Conservation (phyloP, 2,888 invertebrate species). For the Corbicula japonica region DNA sequence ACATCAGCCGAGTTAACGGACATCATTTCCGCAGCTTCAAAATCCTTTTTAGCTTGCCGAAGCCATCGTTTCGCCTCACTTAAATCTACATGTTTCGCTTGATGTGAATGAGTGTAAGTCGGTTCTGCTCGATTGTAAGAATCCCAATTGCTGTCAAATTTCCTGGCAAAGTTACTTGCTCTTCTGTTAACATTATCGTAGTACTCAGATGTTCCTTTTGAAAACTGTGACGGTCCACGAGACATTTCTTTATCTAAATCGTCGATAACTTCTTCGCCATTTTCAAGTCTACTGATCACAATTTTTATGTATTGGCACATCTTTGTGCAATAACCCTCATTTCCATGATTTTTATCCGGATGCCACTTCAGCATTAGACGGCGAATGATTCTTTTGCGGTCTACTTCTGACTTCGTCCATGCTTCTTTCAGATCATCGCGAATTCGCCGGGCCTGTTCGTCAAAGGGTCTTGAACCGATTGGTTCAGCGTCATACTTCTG, state of each 20-base stretch:
- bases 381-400: slow-evolving; percentile 52
- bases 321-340: slow-evolving; percentile 50
- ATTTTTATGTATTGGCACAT: slow-evolving; percentile 64
- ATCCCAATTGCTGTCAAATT: slow-evolving; percentile 24
- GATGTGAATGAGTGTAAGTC: slow-evolving; percentile 16
- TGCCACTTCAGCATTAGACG: slow-evolving; percentile 65
- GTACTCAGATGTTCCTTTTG: not conserved
- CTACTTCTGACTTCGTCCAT: slow-evolving; percentile 47
- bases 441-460: slow-evolving; percentile 38
- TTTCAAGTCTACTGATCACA: slow-evolving; percentile 49
- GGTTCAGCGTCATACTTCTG: slow-evolving; percentile 19
- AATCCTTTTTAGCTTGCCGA: slow-evolving; percentile 58
- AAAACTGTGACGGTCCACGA: not conserved
- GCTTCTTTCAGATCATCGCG: slow-evolving; percentile 46
- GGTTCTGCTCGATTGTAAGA: slow-evolving; percentile 17
- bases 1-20: slow-evolving; percentile 7
- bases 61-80: slow-evolving; percentile 61
- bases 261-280: slow-evolving; percentile 15
- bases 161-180: slow-evolving; percentile 16
- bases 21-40: slow-evolving; percentile 40
- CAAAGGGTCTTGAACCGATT: slow-evolving; percentile 25
- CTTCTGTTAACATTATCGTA: slow-evolving; percentile 26
- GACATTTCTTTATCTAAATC: slow-evolving; percentile 21
- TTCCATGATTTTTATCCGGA: slow-evolving; percentile 67
- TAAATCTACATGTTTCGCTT: slow-evolving; percentile 7